These are phyloP conservation scores for Dinocampus coccinellae DNA, from an alignment of 2,888 invertebrate species.

Conservation along the genomic window DNA sequence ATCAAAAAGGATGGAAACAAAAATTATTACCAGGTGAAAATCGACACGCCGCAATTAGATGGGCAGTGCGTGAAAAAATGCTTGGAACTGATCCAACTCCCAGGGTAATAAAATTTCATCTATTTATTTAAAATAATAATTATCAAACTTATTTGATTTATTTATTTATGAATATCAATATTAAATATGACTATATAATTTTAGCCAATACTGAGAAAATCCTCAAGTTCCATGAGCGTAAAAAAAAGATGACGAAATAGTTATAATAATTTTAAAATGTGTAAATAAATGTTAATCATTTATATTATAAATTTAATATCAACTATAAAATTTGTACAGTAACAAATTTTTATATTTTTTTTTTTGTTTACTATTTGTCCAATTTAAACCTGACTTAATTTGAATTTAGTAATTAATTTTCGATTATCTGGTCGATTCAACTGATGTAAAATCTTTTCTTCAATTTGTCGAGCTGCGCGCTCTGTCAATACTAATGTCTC, in stretches of 20 bases:
- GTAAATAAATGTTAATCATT: neutral
- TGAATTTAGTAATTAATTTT: conserved; percentile 71
- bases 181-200: conserved; percentile 36
- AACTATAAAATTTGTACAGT: neutral
- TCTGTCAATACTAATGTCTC: conserved; percentile 91
- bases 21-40: conserved; percentile 83
- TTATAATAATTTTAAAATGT: neutral
- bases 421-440: conserved; percentile 75
- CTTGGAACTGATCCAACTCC: conserved; percentile 70
- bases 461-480: conserved; percentile 86
- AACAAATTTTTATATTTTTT: conserved; percentile 10
- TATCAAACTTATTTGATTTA: too few relatives aligned
- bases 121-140: too few relatives aligned
- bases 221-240: conserved; percentile 48
- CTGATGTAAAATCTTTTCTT: conserved; percentile 81
- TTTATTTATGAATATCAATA: neutral
- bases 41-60: conserved; percentile 76
- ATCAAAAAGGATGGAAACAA: conserved; percentile 80
- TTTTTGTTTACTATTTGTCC: neutral
- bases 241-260: conserved; percentile 51
- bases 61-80: conserved; percentile 80
- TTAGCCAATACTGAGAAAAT: conserved; percentile 56
- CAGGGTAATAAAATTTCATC: conserved; percentile 40
- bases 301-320: neutral
- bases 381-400: conserved; percentile 74